Percentiles rank a stretch among this genome's conserved stretches.
phyloP scores from a whole-genome alignment of 1,140 invertebrate genomes.

The Drosophila ohnishii region DNA sequence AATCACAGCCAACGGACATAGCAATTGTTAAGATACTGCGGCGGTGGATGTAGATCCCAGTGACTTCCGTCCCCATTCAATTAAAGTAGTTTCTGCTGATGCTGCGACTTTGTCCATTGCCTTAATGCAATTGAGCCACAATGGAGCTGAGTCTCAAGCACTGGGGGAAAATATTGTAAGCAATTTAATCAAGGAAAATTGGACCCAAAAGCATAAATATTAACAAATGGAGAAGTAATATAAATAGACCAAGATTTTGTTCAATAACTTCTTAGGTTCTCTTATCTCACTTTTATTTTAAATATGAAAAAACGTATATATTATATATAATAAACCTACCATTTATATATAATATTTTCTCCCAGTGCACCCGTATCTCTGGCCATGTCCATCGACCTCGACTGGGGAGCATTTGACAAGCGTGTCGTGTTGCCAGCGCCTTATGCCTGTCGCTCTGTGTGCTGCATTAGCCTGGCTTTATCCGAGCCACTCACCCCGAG shows the following conservation, averaged over 20 bases:
- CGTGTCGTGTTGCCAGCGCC: constrained; percentile 60
- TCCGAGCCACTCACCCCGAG: constrained; percentile 52
- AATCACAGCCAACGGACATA: constrained; percentile 39
- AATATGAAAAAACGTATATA: neutral
- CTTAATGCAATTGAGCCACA: constrained; percentile 52
- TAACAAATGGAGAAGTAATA: neutral
- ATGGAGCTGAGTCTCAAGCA: constrained; percentile 18
- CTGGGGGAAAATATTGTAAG: neutral
- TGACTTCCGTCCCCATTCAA: constrained; percentile 40
- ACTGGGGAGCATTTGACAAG: constrained; percentile 64
- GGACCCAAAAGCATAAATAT: neutral
- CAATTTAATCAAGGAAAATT: neutral
- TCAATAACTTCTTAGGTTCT: neutral
- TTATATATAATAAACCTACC: neutral
- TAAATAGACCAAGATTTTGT: neutral
- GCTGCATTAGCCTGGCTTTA: constrained; percentile 72
- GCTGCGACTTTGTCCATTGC: constrained; percentile 26
- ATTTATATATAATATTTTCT: neutral
- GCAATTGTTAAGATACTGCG: constrained; percentile 23
- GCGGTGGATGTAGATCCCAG: neutral
- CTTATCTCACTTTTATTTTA: neutral
- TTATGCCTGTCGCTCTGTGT: constrained; percentile 53
- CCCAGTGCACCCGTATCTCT: constrained; percentile 8
- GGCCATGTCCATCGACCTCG: constrained; percentile 44
- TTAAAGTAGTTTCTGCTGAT: constrained; percentile 57